A percentile compares a stretch with the other conserved stretches of the same genome.
Conservation (phyloP, 2,113 vertebrate species). For the Cariama cristata region DNA sequence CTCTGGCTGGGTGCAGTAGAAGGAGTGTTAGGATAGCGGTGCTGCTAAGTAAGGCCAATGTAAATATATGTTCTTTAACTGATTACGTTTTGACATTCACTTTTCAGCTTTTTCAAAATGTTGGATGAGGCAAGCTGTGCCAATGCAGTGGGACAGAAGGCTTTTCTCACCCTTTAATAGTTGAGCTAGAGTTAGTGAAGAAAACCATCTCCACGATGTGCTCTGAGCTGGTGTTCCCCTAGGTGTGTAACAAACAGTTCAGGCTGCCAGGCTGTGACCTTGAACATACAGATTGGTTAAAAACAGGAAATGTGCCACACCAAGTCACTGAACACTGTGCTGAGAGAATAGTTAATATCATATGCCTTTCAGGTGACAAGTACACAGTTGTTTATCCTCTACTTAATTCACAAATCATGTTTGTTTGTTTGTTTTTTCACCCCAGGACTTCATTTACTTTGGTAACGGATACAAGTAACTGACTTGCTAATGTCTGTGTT, state of each 20-base stretch:
- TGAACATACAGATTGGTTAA: background rate
- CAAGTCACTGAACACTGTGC: background rate
- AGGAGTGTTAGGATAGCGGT: background rate
- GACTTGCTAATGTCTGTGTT: background rate
- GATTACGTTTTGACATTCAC: background rate
- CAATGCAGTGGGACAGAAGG: background rate
- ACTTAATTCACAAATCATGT: background rate
- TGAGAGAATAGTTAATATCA: background rate
- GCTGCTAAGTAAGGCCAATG: background rate
- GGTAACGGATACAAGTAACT: background rate
- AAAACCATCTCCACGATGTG: background rate
- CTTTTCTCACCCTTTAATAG: background rate
- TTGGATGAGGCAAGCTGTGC: background rate
- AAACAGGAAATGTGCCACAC: slow-evolving; percentile 33
- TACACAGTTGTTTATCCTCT: background rate
- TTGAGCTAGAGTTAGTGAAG: background rate
- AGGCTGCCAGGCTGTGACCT: background rate
- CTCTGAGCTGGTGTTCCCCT: background rate
- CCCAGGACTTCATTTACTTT: background rate
- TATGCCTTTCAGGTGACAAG: background rate
- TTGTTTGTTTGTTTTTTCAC: background rate
- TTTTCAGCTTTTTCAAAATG: background rate
- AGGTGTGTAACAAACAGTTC: background rate
- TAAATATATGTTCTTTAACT: background rate
- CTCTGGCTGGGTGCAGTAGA: background rate